Percentiles rank a stretch among this genome's conserved stretches.
These are phyloP conservation scores for Brachionus angularis DNA, from an alignment of 1,140 invertebrate species.

Conservation along the genomic window DNA sequence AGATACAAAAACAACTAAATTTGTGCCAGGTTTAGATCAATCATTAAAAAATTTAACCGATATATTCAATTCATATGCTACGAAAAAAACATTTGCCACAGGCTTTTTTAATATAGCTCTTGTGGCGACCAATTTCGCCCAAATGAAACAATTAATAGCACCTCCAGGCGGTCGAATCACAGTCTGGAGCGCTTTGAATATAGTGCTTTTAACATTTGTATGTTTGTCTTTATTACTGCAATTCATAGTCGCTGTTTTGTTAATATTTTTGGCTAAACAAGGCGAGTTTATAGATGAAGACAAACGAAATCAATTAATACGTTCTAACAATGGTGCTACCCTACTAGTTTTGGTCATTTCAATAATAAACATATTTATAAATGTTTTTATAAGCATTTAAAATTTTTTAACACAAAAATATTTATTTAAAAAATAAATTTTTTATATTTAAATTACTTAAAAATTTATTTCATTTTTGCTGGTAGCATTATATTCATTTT, in stretches of 20 bases:
- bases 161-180: too few species aligned
- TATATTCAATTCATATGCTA: background rate
- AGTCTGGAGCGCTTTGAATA: background rate
- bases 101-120: background rate
- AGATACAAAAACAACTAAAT: too few species aligned
- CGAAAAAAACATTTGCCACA: background rate
- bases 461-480: too few species aligned
- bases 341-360: background rate
- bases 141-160: background rate
- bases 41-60: background rate
- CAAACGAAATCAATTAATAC: background rate
- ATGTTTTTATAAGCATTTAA: background rate
- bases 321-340: background rate
- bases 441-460: too few species aligned
- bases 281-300: background rate
- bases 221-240: background rate
- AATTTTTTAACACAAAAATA: too few species aligned
- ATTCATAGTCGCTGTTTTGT: background rate
- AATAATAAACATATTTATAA: background rate
- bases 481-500: too few species aligned
- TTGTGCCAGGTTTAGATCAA: too few species aligned
- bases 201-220: background rate
- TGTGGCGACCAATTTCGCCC: background rate
- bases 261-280: background rate
- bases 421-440: too few species aligned